These are phyloP conservation scores for Emydocephalus ijimae DNA, from an alignment of 2,113 vertebrate genomes.

Conservation along the genomic window DNA sequence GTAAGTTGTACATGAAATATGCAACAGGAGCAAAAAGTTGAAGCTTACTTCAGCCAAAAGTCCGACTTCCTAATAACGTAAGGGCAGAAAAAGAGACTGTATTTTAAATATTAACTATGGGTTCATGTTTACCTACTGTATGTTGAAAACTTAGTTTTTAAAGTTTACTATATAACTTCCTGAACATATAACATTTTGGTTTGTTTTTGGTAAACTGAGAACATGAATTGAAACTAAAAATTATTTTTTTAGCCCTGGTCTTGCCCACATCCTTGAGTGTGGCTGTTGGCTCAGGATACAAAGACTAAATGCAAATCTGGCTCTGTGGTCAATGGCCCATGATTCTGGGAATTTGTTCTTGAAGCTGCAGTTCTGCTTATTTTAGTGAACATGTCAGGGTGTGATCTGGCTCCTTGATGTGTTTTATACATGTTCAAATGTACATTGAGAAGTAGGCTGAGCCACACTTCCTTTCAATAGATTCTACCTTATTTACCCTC, in stretches of 20 bases:
- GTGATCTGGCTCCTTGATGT: not conserved
- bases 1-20: too few relatives aligned
- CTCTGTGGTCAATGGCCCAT: not conserved
- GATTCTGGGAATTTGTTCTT: not conserved
- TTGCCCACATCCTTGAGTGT: not conserved
- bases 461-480: not conserved
- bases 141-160: too few relatives aligned
- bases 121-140: too few relatives aligned
- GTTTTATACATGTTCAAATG: not conserved
- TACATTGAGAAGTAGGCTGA: not conserved
- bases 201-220: too few relatives aligned
- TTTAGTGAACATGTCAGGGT: not conserved
- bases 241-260: not conserved
- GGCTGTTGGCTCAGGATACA: not conserved
- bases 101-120: too few relatives aligned
- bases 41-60: not conserved
- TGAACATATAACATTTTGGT: too few relatives aligned
- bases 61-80: not conserved
- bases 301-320: not conserved
- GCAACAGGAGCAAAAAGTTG: not conserved
- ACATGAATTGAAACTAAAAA: too few relatives aligned
- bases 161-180: too few relatives aligned
- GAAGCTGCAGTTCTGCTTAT: not conserved
- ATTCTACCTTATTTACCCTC: not conserved
- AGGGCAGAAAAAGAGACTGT: too few relatives aligned